A percentile compares a stretch with the other conserved stretches of the same genome.
phyloP scores from a whole-genome alignment of 2,113 vertebrate genomes.

The Antigone vipio region DNA sequence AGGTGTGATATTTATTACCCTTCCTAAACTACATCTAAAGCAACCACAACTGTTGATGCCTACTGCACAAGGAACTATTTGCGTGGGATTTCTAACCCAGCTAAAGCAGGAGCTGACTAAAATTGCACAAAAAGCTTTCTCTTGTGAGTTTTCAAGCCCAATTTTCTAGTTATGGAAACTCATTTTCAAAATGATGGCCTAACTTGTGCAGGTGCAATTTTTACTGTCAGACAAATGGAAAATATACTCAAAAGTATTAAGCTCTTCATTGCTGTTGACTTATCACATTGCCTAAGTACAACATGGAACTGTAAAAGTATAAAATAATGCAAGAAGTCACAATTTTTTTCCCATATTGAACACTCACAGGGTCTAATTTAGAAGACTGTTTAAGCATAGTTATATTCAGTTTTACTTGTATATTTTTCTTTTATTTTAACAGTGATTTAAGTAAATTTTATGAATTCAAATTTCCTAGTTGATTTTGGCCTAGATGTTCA shows the following conservation, averaged over 20 bases:
- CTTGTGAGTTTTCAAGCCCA: neutral
- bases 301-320: neutral
- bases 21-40: neutral
- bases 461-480: neutral
- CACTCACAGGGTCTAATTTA: neutral
- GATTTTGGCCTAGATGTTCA: neutral
- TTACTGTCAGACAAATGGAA: neutral
- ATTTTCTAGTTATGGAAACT: neutral
- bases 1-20: slow-evolving; percentile 30
- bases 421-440: neutral
- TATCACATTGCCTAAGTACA: neutral
- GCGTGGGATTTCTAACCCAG: neutral
- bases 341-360: neutral
- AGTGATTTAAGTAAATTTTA: neutral
- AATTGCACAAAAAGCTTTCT: neutral
- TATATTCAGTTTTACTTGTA: neutral
- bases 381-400: neutral
- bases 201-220: neutral
- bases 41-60: neutral
- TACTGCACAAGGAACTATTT: neutral
- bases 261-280: neutral
- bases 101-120: neutral
- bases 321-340: neutral
- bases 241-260: neutral
- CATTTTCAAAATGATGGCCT: neutral